Evolutionary conservation across 2,797 vertebrate genomes (phyloP).

Genomic region (Remorina albescens): DNA sequence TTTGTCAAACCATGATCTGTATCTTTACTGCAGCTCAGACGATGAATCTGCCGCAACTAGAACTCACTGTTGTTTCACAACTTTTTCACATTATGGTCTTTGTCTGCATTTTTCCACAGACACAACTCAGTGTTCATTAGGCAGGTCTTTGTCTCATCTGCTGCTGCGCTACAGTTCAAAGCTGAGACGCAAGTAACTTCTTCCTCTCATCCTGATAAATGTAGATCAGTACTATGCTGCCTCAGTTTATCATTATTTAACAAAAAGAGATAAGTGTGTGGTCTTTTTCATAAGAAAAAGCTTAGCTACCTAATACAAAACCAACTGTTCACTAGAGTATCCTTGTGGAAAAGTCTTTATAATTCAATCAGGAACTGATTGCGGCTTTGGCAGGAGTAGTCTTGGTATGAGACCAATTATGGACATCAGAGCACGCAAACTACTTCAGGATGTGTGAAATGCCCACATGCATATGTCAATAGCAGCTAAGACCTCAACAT

Average conservation of each 20-base stretch:
- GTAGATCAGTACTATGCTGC: neutral
- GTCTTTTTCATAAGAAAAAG: slow-evolving; percentile 17
- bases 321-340: slow-evolving; percentile 19
- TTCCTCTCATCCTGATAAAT: neutral
- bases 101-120: slow-evolving; percentile 39
- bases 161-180: slow-evolving; percentile 11
- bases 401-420: slow-evolving; percentile 36
- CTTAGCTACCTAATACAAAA: slow-evolving; percentile 21
- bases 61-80: slow-evolving; percentile 58
- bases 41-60: slow-evolving; percentile 46
- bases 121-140: slow-evolving; percentile 23
- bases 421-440: slow-evolving; percentile 27
- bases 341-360: slow-evolving; percentile 26
- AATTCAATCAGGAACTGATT: slow-evolving; percentile 51
- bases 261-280: neutral
- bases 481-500: neutral
- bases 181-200: slow-evolving; percentile 6
- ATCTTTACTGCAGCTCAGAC: slow-evolving; percentile 68
- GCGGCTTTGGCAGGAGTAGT: slow-evolving; percentile 19
- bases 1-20: slow-evolving; percentile 81
- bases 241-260: slow-evolving; percentile 22
- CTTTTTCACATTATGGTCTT: slow-evolving; percentile 51
- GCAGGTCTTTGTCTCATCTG: slow-evolving; percentile 7
- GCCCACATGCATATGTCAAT: slow-evolving; percentile 2
- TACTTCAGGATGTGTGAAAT: slow-evolving; percentile 46